These are phyloP conservation scores for Acanthosepion pharaonis DNA, from an alignment of 2,888 invertebrate genomes.

Conservation along the genomic window DNA sequence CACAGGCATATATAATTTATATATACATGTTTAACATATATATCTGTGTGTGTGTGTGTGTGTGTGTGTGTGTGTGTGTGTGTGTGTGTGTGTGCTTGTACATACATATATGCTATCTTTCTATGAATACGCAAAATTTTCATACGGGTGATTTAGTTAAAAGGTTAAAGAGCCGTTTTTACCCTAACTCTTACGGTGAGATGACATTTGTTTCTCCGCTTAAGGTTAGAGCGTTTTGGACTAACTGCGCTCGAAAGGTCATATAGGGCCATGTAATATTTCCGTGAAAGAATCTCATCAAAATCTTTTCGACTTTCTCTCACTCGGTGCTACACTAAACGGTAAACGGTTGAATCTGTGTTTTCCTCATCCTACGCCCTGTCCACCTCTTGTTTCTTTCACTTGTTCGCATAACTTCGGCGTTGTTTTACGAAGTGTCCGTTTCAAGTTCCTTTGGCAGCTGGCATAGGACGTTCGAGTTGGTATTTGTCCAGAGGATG, in stretches of 20 bases:
- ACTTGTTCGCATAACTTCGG: neutral
- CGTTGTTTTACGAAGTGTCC: neutral
- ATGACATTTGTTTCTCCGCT: neutral
- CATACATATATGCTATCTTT: neutral
- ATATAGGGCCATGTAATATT: neutral
- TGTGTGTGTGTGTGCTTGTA: too few relatives aligned
- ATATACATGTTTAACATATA: too few relatives aligned
- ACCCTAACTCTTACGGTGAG: neutral
- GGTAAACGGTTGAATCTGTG: neutral
- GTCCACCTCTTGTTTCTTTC: neutral
- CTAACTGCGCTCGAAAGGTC: constrained; percentile 11
- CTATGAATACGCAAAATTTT: neutral
- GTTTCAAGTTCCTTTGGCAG: neutral
- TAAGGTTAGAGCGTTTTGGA: constrained; percentile 6
- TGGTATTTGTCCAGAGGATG: neutral
- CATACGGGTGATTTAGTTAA: constrained; percentile 33
- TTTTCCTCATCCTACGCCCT: neutral
- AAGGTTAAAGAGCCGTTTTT: constrained; percentile 6
- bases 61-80: too few relatives aligned
- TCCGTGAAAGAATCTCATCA: neutral
- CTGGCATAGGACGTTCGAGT: neutral
- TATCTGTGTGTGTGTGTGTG: too few relatives aligned
- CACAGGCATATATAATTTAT: too few relatives aligned
- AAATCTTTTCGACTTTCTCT: neutral
- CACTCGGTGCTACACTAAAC: neutral